A percentile compares a stretch with the other conserved stretches of the same genome.
phyloP scores from a whole-genome alignment of 2,888 invertebrate species.

The Pachymerium ferrugineum region DNA sequence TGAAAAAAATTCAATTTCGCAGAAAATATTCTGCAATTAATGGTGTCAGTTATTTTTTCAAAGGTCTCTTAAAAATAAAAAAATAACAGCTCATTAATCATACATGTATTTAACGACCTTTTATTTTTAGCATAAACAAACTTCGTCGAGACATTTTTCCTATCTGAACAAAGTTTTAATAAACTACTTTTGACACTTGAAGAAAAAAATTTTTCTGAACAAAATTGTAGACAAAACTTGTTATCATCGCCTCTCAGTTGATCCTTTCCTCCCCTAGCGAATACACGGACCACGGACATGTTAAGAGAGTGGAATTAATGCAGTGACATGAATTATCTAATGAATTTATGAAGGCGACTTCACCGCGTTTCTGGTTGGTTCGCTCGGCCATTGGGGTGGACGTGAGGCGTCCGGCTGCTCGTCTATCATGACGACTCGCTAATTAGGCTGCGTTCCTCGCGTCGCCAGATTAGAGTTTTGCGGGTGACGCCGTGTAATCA shows the following conservation, averaged over 20 bases:
- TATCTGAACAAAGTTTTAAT: not conserved
- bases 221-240: not conserved
- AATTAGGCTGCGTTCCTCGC: conserved; percentile 6
- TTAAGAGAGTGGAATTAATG: conserved; percentile 14
- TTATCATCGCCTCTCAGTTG: conserved; percentile 16
- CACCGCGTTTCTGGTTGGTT: conserved; percentile 9
- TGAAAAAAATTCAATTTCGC: too few species aligned
- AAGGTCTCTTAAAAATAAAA: not conserved
- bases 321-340: conserved; percentile 18
- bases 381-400: conserved; percentile 15
- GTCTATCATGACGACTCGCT: not conserved
- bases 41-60: not conserved
- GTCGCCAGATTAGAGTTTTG: conserved; percentile 21
- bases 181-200: not conserved
- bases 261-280: not conserved
- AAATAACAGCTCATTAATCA: not conserved
- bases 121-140: not conserved
- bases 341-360: conserved; percentile 14
- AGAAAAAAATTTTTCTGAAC: not conserved
- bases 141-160: not conserved
- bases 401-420: conserved; percentile 18
- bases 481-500: conserved; percentile 21
- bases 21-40: too few species aligned
- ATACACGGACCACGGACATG: conserved; percentile 5
- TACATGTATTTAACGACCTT: not conserved